Conservation (phyloP, 1,140 invertebrate species). For the Drosophila tristis region DNA sequence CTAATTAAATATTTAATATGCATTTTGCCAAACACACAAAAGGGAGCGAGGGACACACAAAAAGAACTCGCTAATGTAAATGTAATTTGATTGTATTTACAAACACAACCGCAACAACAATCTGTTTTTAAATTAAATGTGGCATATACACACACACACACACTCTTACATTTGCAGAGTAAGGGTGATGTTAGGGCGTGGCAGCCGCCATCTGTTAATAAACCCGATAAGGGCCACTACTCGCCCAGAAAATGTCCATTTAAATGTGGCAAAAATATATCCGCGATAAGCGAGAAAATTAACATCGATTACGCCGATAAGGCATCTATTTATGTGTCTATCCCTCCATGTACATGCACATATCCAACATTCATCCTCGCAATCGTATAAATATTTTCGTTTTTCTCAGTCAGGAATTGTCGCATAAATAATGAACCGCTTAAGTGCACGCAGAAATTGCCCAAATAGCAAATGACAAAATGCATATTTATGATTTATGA, state of each 20-base stretch:
- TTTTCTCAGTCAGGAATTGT: too few relatives aligned
- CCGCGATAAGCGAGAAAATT: constrained; percentile 24
- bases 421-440: too few relatives aligned
- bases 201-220: constrained; percentile 35
- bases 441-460: too few relatives aligned
- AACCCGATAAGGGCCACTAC: constrained; percentile 16
- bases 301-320: constrained; percentile 20
- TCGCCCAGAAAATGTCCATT: constrained; percentile 20
- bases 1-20: constrained; percentile 63
- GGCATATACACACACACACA: background rate
- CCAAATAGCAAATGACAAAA: too few relatives aligned
- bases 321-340: background rate
- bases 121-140: constrained; percentile 37
- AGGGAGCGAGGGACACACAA: background rate
- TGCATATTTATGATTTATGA: too few relatives aligned
- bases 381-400: background rate
- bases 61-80: constrained; percentile 44
- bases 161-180: too few relatives aligned
- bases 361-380: background rate
- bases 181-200: constrained; percentile 1
- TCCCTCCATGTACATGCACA: background rate
- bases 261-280: constrained; percentile 26
- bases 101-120: constrained; percentile 46
- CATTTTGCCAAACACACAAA: constrained; percentile 34
- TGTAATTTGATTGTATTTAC: constrained; percentile 50